Conservation (phyloP, 2,113 vertebrate genomes). For the Chaetorhynchus papuensis region DNA sequence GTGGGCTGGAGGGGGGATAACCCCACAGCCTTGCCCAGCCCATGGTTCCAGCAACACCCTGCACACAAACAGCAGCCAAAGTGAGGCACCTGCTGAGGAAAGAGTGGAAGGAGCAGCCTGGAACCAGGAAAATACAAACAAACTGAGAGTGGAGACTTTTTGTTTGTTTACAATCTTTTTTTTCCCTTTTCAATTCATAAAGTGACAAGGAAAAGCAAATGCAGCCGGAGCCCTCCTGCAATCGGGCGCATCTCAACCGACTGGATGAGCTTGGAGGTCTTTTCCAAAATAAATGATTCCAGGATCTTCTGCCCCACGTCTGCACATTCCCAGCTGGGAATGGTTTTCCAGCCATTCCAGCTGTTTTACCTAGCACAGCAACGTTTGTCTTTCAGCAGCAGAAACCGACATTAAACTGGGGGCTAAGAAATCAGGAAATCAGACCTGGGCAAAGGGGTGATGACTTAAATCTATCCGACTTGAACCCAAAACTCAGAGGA, state of each 20-base stretch:
- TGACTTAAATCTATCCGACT: background rate
- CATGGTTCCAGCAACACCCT: rapidly evolving
- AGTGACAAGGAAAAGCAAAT: background rate
- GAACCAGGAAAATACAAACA: background rate
- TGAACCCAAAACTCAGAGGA: background rate
- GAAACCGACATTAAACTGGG: background rate
- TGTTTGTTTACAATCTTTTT: background rate
- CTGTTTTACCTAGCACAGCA: background rate
- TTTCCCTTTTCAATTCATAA: background rate
- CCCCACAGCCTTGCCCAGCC: background rate
- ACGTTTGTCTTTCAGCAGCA: background rate
- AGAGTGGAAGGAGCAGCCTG: background rate
- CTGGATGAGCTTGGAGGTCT: background rate
- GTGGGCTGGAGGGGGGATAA: rapidly evolving
- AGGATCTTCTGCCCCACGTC: background rate
- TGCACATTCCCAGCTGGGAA: background rate
- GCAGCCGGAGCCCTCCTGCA: background rate
- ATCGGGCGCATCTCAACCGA: rapidly evolving
- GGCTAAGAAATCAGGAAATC: background rate
- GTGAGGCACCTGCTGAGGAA: too few species aligned
- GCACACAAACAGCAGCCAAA: background rate
- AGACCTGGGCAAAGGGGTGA: background rate
- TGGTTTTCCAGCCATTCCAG: background rate
- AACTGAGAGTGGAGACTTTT: background rate
- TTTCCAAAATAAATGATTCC: background rate